phyloP scores from a whole-genome alignment of 2,888 invertebrate genomes.

The Ornithoptera priamus region DNA sequence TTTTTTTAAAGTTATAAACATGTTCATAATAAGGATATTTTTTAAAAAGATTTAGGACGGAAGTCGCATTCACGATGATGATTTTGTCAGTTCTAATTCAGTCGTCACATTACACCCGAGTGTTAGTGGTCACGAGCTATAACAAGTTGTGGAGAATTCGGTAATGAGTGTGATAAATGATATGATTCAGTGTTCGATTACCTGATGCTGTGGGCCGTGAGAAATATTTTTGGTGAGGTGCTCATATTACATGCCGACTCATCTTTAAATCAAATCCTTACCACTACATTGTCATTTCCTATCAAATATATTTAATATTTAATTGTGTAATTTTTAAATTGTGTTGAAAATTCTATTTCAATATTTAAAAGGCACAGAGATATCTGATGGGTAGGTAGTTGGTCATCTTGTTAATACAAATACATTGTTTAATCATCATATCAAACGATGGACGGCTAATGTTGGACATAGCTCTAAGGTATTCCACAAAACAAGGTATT shows the following conservation, averaged over 20 bases:
- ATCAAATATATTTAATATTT: not conserved
- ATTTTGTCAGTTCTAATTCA: slow-evolving; percentile 19
- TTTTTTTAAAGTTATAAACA: not conserved
- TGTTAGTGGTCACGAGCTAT: slow-evolving; percentile 47
- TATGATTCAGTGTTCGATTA: slow-evolving; percentile 55
- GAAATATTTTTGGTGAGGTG: slow-evolving; percentile 54
- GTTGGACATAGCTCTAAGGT: too few species aligned
- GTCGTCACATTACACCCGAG: slow-evolving; percentile 32
- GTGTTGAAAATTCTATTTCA: too few species aligned
- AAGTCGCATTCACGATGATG: slow-evolving; percentile 3
- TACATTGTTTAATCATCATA: too few species aligned
- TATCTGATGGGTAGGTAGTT: too few species aligned
- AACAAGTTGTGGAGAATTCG: slow-evolving; percentile 50
- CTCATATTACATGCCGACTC: slow-evolving; percentile 51
- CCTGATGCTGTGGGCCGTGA: slow-evolving; percentile 53
- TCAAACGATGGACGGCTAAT: too few species aligned
- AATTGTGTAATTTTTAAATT: too few species aligned
- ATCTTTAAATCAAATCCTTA: not conserved
- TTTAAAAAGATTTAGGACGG: not conserved
- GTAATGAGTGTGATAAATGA: slow-evolving; percentile 66
- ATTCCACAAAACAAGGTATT: too few species aligned
- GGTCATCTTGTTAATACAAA: too few species aligned
- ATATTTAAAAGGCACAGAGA: too few species aligned
- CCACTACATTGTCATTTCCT: not conserved
- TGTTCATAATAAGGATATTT: not conserved